These are phyloP conservation scores for Mormyrus iriodes DNA, from an alignment of 2,113 vertebrate genomes.

Conservation along the genomic window DNA sequence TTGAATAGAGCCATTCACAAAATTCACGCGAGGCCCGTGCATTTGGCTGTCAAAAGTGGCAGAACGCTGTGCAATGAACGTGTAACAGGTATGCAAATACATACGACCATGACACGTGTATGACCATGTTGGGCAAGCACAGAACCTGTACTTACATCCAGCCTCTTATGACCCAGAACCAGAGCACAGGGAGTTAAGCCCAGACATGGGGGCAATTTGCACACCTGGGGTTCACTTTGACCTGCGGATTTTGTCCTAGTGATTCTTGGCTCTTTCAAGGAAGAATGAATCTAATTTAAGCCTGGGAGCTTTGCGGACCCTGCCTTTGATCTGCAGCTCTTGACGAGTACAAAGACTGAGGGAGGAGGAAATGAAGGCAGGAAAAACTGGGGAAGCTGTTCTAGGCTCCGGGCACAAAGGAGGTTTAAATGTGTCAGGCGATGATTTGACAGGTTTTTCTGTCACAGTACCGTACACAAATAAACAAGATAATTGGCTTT, in stretches of 20 bases:
- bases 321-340: slow-evolving; percentile 58
- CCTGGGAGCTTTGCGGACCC: slow-evolving; percentile 43
- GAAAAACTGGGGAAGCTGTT: slow-evolving; percentile 18
- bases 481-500: not conserved
- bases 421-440: slow-evolving; percentile 23
- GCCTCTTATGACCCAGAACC: not conserved
- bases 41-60: not conserved
- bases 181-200: slow-evolving; percentile 21
- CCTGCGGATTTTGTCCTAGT: slow-evolving; percentile 55
- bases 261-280: slow-evolving; percentile 58
- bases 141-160: not conserved
- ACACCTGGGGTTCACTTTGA: slow-evolving; percentile 40
- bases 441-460: slow-evolving; percentile 33
- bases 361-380: slow-evolving; percentile 2
- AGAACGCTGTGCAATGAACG: not conserved
- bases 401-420: slow-evolving; percentile 30
- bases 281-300: slow-evolving; percentile 62
- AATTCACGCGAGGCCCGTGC: no score
- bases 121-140: not conserved
- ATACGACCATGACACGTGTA: no score
- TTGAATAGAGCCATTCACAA: not conserved
- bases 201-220: slow-evolving; percentile 16
- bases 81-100: not conserved
- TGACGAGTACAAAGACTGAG: slow-evolving; percentile 45
- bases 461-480: not conserved